A percentile compares a stretch with the other conserved stretches of the same genome.
phyloP scores from a whole-genome alignment of 2,888 invertebrate species.

The Latrodectus hesperus region DNA sequence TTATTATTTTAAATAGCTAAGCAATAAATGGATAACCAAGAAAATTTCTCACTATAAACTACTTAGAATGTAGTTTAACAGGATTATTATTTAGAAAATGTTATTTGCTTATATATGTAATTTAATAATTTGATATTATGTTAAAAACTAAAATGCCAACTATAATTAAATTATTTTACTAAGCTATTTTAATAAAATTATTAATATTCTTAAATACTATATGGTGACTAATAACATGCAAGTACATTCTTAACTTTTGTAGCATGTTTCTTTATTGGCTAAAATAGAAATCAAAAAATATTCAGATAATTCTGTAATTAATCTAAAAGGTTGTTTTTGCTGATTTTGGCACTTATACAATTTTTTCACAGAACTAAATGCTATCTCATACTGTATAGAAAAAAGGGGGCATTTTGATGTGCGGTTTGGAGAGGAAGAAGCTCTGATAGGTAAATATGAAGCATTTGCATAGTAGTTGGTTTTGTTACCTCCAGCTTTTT shows the following conservation, averaged over 20 bases:
- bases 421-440: conserved; percentile 23
- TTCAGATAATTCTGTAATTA: neutral
- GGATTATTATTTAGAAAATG: too few relatives aligned
- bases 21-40: too few relatives aligned
- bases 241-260: neutral
- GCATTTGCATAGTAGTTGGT: neutral
- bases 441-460: conserved; percentile 49
- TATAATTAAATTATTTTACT: neutral
- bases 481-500: neutral
- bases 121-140: neutral
- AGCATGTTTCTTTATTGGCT: neutral
- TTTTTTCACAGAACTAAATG: conserved; percentile 36
- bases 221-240: neutral
- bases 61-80: too few relatives aligned
- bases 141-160: neutral
- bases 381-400: conserved; percentile 47
- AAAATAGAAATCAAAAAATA: neutral
- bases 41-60: too few relatives aligned
- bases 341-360: conserved; percentile 16
- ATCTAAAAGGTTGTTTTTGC: conserved; percentile 1
- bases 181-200: neutral
- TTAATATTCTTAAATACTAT: neutral
- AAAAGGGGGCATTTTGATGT: conserved; percentile 17
- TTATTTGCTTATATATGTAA: neutral
- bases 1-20: too few relatives aligned